A percentile compares a stretch with the other conserved stretches of the same genome.
Conservation (phyloP, 2,113 vertebrate genomes). For the Eclectus roratus region DNA sequence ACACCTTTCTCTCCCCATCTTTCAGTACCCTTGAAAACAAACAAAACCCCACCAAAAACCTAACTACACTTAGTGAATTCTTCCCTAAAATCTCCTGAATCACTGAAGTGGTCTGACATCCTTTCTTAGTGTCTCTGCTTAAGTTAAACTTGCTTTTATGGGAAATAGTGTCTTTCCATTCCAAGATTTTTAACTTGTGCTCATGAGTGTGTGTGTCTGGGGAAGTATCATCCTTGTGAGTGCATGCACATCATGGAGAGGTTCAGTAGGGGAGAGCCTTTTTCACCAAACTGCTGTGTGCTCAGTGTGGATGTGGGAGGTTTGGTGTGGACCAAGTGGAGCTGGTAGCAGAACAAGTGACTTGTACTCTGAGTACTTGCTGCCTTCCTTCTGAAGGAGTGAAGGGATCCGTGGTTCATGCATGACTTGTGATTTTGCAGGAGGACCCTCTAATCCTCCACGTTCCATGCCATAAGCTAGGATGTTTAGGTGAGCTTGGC, state of each 20-base stretch:
- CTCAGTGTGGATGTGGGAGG: too few species aligned
- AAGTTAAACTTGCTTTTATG: neutral
- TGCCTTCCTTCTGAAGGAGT: neutral
- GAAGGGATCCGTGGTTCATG: neutral
- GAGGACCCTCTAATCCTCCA: neutral
- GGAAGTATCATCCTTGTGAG: neutral
- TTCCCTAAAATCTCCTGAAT: neutral
- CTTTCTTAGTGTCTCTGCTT: neutral
- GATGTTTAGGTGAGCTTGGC: neutral
- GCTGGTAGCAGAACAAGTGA: neutral
- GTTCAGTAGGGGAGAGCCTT: neutral
- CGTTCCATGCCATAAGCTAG: too few species aligned
- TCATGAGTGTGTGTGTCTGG: neutral
- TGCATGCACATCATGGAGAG: accelerated
- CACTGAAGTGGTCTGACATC: neutral
- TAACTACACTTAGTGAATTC: neutral
- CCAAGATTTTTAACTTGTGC: neutral
- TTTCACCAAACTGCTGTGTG: neutral
- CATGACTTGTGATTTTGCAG: neutral
- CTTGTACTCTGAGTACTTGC: neutral
- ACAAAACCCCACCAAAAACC: neutral
- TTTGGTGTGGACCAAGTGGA: accelerated
- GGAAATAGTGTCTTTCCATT: neutral
- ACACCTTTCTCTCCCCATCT: neutral
- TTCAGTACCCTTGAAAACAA: neutral